These are phyloP conservation scores for Dromiciops gliroides DNA, from an alignment of 2,113 vertebrate species.

Conservation along the genomic window DNA sequence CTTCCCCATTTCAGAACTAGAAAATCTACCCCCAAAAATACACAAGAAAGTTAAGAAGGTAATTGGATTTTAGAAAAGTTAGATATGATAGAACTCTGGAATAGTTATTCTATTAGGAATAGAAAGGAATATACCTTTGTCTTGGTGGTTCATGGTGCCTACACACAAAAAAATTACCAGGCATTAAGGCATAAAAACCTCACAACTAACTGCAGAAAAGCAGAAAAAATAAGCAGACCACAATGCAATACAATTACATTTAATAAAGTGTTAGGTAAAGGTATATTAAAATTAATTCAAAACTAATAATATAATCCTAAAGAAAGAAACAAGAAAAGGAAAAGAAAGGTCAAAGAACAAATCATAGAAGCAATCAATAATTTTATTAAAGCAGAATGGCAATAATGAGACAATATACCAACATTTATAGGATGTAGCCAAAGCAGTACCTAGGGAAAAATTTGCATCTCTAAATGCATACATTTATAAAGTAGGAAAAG, in stretches of 20 bases:
- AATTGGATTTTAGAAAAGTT: background rate
- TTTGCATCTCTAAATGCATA: too few relatives aligned
- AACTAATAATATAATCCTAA: background rate
- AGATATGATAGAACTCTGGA: background rate
- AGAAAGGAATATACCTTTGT: background rate
- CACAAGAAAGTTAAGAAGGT: background rate
- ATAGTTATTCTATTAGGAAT: background rate
- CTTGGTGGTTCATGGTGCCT: background rate
- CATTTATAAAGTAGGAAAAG: too few relatives aligned
- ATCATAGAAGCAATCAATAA: background rate
- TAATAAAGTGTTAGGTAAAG: background rate
- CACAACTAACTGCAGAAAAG: background rate
- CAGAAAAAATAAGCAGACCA: background rate
- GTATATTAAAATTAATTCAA: background rate
- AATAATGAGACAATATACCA: too few relatives aligned
- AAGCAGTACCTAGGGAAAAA: too few relatives aligned
- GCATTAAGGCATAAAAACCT: background rate
- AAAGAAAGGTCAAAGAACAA: background rate
- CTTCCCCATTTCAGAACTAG: background rate
- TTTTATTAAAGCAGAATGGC: too few relatives aligned
- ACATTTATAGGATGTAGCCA: too few relatives aligned
- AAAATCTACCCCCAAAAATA: background rate
- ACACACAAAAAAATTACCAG: background rate
- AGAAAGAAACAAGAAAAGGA: too few relatives aligned
- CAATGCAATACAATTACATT: too few relatives aligned